Evolutionary conservation across 1,140 invertebrate genomes (phyloP).

Genomic region (Anastrepha ludens): DNA sequence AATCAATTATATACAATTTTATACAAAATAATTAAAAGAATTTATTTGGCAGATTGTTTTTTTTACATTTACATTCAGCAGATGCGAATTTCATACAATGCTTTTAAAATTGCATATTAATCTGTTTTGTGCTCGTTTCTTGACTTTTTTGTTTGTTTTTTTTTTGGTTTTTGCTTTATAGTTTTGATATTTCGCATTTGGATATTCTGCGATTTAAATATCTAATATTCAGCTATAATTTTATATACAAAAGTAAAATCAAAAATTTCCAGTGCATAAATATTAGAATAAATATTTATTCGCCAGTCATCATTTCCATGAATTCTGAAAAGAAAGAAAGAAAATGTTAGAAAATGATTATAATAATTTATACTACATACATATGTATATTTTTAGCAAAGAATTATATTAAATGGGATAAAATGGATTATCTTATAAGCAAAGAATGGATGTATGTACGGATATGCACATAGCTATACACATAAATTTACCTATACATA

Average conservation of each 20-base stretch:
- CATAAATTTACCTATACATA: no score
- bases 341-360: conserved; percentile 45
- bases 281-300: conserved; percentile 77
- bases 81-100: not conserved
- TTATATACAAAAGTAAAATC: conserved; percentile 16
- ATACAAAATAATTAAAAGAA: conserved; percentile 14
- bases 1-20: not conserved
- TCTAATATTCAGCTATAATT: not conserved
- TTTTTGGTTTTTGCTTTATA: not conserved
- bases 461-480: no score
- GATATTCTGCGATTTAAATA: not conserved
- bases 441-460: no score
- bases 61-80: not conserved
- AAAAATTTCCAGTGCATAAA: conserved; percentile 14
- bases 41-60: conserved; percentile 2
- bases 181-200: not conserved
- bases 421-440: no score
- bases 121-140: not conserved
- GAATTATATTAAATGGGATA: not conserved
- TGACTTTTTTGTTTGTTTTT: not conserved
- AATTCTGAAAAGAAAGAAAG: conserved; percentile 84
- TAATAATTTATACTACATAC: not conserved
- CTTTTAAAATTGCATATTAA: not conserved
- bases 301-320: conserved; percentile 97
- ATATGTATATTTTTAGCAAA: no score